Percentiles rank a stretch among this genome's conserved stretches.
phyloP scores from a whole-genome alignment of 2,888 invertebrate genomes.

The Mesorhabditis sp. region DNA sequence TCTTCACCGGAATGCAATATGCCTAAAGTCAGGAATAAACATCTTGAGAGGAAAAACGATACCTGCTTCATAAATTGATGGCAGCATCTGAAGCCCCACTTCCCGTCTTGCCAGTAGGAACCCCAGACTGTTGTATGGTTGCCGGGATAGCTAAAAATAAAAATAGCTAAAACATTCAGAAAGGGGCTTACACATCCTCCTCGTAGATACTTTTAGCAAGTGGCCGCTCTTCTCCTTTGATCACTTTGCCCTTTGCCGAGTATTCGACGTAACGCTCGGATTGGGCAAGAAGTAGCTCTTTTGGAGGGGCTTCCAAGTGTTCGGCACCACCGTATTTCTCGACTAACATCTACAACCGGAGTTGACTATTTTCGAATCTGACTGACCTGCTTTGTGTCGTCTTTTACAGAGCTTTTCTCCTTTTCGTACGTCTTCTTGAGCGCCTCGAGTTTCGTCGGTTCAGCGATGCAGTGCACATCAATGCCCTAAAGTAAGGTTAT shows the following conservation, averaged over 20 bases:
- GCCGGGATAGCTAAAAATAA: slow-evolving; percentile 64
- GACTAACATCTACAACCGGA: slow-evolving; percentile 69
- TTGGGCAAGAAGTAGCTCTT: slow-evolving; percentile 83
- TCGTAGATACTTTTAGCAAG: slow-evolving; percentile 82
- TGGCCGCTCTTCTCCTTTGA: slow-evolving; percentile 79
- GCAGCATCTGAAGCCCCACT: slow-evolving; percentile 96
- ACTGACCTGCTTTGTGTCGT: slow-evolving; percentile 75
- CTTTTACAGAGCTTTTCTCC: slow-evolving; percentile 84
- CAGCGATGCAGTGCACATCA: slow-evolving; percentile 89
- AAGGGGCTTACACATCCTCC: slow-evolving; percentile 75
- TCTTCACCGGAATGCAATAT: slow-evolving; percentile 7
- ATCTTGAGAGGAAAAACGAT: background rate
- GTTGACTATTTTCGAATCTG: slow-evolving; percentile 64
- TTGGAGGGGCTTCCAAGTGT: slow-evolving; percentile 81
- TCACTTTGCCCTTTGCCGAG: slow-evolving; percentile 79
- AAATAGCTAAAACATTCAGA: slow-evolving; percentile 3
- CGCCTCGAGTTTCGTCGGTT: slow-evolving; percentile 92
- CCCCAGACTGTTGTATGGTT: slow-evolving; percentile 95
- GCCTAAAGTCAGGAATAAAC: background rate
- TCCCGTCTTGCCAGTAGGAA: slow-evolving; percentile 84
- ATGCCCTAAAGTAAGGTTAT: slow-evolving; percentile 67
- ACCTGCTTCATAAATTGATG: slow-evolving; percentile 77
- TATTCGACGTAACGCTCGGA: slow-evolving; percentile 93
- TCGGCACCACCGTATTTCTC: slow-evolving; percentile 88
- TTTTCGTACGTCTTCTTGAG: slow-evolving; percentile 83